A percentile compares a stretch with the other conserved stretches of the same genome.
These are phyloP conservation scores for Ephydatia muelleri DNA, from an alignment of 37 sponge, comb jelly and placozoan genomes.

Conservation along the genomic window DNA sequence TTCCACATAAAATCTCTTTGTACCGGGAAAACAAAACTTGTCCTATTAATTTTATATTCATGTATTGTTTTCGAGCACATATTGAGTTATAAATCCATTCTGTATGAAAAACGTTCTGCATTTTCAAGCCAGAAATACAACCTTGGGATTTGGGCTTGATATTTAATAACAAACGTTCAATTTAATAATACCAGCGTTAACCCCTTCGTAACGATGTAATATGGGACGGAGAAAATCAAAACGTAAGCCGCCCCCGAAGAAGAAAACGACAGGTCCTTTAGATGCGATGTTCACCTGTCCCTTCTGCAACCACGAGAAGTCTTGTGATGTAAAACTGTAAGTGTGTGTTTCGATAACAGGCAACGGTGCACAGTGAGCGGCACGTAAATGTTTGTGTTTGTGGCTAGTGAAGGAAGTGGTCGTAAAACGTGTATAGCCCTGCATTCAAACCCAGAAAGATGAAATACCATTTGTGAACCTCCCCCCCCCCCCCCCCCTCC, in stretches of 20 bases:
- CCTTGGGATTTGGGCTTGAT: no score
- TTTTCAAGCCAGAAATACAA: no score
- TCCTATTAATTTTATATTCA: no score
- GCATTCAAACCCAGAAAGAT: no score
- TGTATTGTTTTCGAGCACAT: no score
- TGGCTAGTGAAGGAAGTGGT: no score
- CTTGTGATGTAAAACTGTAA: slow-evolving; percentile 96
- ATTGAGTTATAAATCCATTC: no score
- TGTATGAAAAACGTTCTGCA: no score
- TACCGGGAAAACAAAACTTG: no score
- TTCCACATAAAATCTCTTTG: slow-evolving; percentile 78
- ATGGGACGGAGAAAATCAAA: slow-evolving; percentile 97
- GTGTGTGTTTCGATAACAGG: not conserved
- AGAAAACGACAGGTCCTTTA: slow-evolving; percentile 85
- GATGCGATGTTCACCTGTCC: slow-evolving; percentile 95
- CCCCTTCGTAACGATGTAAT: not conserved
- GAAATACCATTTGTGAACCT: not conserved
- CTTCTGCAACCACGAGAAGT: slow-evolving; percentile 98
- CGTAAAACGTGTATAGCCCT: not conserved
- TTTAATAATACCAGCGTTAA: not conserved
- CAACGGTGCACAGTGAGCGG: not conserved
- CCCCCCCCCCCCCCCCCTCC: not conserved
- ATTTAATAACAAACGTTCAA: no score
- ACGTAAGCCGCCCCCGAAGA: slow-evolving; percentile 97
- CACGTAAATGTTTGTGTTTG: no score